A percentile compares a stretch with the other conserved stretches of the same genome.
These are phyloP conservation scores for Antigone vipio DNA, from an alignment of 2,113 vertebrate species.

Conservation along the genomic window DNA sequence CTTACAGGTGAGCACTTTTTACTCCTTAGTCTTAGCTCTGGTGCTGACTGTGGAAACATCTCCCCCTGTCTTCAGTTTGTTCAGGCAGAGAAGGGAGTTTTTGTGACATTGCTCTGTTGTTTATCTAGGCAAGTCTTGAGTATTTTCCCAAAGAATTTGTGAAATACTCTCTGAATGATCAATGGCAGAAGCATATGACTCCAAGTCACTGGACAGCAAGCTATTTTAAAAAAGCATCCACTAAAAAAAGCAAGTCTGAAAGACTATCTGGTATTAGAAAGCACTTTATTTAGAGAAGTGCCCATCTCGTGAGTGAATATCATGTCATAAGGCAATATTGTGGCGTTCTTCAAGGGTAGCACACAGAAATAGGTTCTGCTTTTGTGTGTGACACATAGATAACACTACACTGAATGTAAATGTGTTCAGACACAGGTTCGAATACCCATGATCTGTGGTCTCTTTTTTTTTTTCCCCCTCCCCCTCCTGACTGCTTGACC, in stretches of 20 bases:
- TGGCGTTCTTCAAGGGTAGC: neutral
- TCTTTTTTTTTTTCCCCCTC: neutral
- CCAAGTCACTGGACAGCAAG: neutral
- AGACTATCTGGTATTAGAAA: neutral
- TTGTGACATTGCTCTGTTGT: neutral
- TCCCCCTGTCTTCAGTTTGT: constrained; percentile 25
- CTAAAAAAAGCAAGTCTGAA: constrained; percentile 5
- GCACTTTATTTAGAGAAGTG: constrained; percentile 16
- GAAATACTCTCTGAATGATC: neutral
- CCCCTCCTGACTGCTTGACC: neutral
- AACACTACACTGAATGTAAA: neutral
- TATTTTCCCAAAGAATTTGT: constrained; percentile 25
- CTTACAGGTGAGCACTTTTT: neutral
- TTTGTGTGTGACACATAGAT: neutral
- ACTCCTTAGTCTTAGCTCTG: neutral
- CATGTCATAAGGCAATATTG: neutral
- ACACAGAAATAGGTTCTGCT: neutral
- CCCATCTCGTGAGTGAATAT: neutral
- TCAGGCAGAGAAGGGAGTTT: neutral
- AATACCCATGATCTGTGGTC: neutral
- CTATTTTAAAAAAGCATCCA: constrained; percentile 3
- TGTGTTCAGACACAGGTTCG: neutral
- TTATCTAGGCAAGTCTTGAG: neutral
- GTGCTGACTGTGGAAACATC: constrained; percentile 22
- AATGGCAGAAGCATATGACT: neutral